Base-by-base conservation (phyloP, 2,888 invertebrate species). In the Allolobophora icterica region DNA sequence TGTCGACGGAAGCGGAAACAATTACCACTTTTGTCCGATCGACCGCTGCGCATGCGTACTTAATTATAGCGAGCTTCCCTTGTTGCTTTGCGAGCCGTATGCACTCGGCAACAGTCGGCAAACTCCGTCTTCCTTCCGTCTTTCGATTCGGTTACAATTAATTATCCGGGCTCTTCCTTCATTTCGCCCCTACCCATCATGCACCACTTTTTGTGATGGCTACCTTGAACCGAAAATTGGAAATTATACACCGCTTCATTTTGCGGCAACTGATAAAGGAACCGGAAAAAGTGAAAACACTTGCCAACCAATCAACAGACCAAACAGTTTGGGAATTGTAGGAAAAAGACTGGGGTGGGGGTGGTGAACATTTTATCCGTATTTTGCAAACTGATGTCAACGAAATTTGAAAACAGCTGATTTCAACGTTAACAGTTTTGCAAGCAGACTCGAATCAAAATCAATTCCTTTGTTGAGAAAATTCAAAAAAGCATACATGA, bases 1-100 rank as follows among this genome's bases (percentile, higher is more conserved):
- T 71, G 71, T n/a, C 71, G n/a, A 8, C 71, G 71, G 71, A 71
- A 71, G 71, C 71, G 71, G 71, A 71, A 71, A 71, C 71, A 71
- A 71, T 71, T 71, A 71, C n/a, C n/a, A 71, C 71, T 71, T 30
- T 6, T 71, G 30, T 71, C n/a, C n/a, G 52, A 17, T n/a, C 30
- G 30, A n/a, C n/a, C 0, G 71, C n/a, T 71, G n/a, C 71, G 71
- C 71, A 71, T 71, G 71, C 71, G 71, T n/a, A n/a, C 8, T n/a
- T 71, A 71, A 11, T 71, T n/a, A n/a, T 71, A 8, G 11, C n/a
- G n/a, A 8, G n/a, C 58, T 30, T 58, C 24, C 71, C n/a, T 8
- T 30, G 71, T 71, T 71, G 71, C 71, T 71, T 71, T 1, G 6
- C 30, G 71, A 8, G n/a, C 71, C 5, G 71, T 58, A 30, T 24